phyloP scores from a whole-genome alignment of 1,140 invertebrate species.

The Ctenoplectra terminalis region DNA sequence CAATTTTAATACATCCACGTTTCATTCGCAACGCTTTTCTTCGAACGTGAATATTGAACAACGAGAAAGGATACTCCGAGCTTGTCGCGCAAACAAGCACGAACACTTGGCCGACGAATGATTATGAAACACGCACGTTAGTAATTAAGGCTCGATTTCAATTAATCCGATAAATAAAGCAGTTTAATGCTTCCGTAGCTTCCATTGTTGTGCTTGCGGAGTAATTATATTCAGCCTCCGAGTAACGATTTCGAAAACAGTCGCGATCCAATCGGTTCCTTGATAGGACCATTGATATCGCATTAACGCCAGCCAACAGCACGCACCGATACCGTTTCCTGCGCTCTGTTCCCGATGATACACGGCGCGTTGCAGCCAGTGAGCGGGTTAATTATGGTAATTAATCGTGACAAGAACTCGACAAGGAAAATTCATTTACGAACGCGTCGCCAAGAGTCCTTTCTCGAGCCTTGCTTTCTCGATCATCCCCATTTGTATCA shows the following conservation, averaged over 20 bases:
- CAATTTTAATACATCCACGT: neutral
- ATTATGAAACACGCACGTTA: neutral
- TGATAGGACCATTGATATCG: neutral
- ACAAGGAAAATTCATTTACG: conserved; percentile 24
- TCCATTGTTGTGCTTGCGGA: neutral
- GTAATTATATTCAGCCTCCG: neutral
- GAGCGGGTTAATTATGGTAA: conserved; percentile 6
- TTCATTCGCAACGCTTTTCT: neutral
- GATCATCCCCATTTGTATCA: conserved; percentile 30
- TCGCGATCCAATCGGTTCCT: neutral
- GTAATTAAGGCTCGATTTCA: conserved; percentile 9
- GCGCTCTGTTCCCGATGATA: neutral
- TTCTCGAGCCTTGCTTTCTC: conserved; percentile 58
- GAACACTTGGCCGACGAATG: no score
- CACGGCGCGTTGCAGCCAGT: neutral
- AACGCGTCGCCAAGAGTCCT: neutral
- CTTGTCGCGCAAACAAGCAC: neutral
- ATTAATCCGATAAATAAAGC: conserved; percentile 14
- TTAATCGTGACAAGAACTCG: conserved; percentile 37
- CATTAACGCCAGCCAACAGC: neutral
- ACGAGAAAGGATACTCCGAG: neutral
- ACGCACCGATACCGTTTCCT: neutral
- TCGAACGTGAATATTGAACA: neutral
- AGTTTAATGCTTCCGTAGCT: neutral
- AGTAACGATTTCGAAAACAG: conserved; percentile 14